A percentile compares a stretch with the other conserved stretches of the same genome.
Conservation (phyloP, 1,140 invertebrate genomes). For the Pteromalus puparum region DNA sequence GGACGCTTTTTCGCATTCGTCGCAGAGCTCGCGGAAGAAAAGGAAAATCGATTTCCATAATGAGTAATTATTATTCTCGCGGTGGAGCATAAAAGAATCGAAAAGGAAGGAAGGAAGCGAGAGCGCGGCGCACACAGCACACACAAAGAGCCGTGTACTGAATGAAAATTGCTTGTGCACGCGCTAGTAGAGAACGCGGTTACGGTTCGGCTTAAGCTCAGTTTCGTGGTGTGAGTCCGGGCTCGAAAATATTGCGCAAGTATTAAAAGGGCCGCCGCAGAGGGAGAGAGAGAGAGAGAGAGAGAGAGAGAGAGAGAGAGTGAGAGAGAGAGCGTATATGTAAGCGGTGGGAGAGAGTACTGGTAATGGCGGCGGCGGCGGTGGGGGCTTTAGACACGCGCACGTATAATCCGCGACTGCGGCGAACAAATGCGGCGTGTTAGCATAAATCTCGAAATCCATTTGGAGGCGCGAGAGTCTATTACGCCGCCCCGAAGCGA, state of each 20-base stretch:
- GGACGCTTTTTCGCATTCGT: slow-evolving; percentile 14
- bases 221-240: slow-evolving; percentile 13
- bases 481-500: slow-evolving; percentile 65
- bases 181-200: slow-evolving; percentile 1
- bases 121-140: neutral
- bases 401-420: slow-evolving; percentile 61
- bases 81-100: neutral
- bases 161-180: slow-evolving; percentile 36
- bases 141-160: slow-evolving; percentile 26
- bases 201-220: slow-evolving; percentile 23
- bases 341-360: no score
- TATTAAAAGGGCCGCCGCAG: slow-evolving; percentile 30
- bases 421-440: slow-evolving; percentile 72
- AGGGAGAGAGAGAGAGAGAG: neutral
- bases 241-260: slow-evolving; percentile 45
- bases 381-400: slow-evolving; percentile 58
- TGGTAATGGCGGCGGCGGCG: neutral
- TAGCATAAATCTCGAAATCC: slow-evolving; percentile 76
- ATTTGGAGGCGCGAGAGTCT: slow-evolving; percentile 72
- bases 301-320: no score
- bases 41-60: slow-evolving; percentile 40
- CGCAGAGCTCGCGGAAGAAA: neutral
- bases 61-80: slow-evolving; percentile 26
- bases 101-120: neutral
- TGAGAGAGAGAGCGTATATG: no score